Evolutionary conservation across 2,113 vertebrate species (phyloP).

Genomic region (Psammodynastes pulverulentus): DNA sequence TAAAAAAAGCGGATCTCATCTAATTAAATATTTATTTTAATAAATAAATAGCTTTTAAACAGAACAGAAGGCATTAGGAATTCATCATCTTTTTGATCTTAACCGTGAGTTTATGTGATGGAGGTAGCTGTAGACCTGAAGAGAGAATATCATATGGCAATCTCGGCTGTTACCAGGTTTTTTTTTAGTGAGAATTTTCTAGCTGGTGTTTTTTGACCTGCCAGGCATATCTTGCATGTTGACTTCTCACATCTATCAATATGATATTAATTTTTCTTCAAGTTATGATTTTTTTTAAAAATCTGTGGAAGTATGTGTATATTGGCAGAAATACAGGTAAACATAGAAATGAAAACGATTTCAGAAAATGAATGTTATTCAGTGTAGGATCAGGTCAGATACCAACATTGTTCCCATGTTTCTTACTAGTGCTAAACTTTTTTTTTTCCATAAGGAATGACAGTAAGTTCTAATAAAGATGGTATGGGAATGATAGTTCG

Average conservation of each 20-base stretch:
- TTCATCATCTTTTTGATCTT: background rate
- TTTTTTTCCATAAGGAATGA: conserved; percentile 81
- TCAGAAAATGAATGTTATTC: background rate
- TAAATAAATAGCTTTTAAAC: background rate
- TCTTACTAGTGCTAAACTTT: background rate
- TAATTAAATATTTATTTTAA: too few relatives aligned
- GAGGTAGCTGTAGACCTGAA: background rate
- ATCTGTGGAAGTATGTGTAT: background rate
- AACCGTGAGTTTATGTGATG: background rate
- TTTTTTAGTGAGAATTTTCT: background rate
- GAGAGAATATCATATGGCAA: background rate
- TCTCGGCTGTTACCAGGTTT: background rate
- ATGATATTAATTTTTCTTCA: background rate
- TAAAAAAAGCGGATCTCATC: background rate
- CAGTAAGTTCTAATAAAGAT: conserved; percentile 89
- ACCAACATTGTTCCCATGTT: background rate
- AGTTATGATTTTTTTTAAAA: too few relatives aligned
- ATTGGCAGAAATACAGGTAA: background rate
- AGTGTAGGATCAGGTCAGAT: background rate
- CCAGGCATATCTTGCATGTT: background rate
- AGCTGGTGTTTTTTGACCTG: background rate
- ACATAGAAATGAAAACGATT: background rate
- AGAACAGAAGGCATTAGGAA: background rate
- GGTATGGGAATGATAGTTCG: conserved; percentile 90
- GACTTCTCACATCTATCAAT: background rate